Evolutionary conservation across 2,888 invertebrate species (phyloP).

Genomic region (Dynastes tityus): DNA sequence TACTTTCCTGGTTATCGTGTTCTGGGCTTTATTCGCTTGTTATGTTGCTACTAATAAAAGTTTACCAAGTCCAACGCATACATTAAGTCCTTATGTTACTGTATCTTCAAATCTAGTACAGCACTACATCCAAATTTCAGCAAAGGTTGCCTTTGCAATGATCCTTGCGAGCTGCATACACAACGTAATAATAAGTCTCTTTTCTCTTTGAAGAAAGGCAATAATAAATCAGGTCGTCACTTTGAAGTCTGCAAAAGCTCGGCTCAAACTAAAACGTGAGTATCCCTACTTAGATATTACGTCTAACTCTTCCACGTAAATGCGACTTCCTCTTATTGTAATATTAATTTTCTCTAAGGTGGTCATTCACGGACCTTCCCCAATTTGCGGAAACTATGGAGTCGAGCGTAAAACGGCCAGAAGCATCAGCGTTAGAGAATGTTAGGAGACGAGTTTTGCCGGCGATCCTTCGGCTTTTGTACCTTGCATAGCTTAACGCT

Average conservation of each 20-base stretch:
- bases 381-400: slow-evolving; percentile 30
- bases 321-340: slow-evolving; percentile 16
- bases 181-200: neutral
- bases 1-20: too few species aligned
- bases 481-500: slow-evolving; percentile 55
- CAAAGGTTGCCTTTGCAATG: neutral
- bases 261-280: neutral
- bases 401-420: slow-evolving; percentile 10
- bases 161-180: neutral
- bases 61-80: too few species aligned
- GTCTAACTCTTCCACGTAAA: neutral
- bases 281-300: neutral
- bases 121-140: slow-evolving; percentile 3
- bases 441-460: slow-evolving; percentile 22
- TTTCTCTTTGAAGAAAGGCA: slow-evolving; percentile 6
- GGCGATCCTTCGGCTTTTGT: slow-evolving; percentile 50
- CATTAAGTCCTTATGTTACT: too few species aligned
- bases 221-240: slow-evolving; percentile 6
- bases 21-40: too few species aligned
- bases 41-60: too few species aligned
- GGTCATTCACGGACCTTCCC: neutral
- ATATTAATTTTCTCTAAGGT: slow-evolving; percentile 44
- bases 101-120: neutral
- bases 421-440: slow-evolving; percentile 11
- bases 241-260: slow-evolving; percentile 4